Evolutionary conservation across 2,113 vertebrate species (phyloP).

Genomic region (Verasper variegatus): DNA sequence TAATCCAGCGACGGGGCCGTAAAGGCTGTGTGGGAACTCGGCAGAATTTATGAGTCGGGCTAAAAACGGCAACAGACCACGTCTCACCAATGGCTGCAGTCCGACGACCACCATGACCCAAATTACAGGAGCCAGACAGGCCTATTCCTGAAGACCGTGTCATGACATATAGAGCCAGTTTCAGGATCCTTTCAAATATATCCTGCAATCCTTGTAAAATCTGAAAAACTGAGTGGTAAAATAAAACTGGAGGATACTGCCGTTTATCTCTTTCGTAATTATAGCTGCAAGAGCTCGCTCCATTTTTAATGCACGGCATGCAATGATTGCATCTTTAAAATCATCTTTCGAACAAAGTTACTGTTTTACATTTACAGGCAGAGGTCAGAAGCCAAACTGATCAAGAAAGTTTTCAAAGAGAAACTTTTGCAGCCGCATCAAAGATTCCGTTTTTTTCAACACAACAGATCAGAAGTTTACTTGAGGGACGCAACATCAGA

Average conservation of each 20-base stretch:
- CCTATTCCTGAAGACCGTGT: conserved; percentile 13
- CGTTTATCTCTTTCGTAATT: conserved; percentile 5
- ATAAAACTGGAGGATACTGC: conserved; percentile 5
- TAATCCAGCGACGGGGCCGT: conserved; percentile 65
- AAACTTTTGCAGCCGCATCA: not conserved
- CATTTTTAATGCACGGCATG: conserved; percentile 3
- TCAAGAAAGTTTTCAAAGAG: not conserved
- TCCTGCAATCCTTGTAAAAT: conserved; percentile 22
- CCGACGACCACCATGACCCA: conserved; percentile 44
- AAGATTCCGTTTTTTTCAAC: not conserved
- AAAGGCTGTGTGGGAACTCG: conserved; percentile 67
- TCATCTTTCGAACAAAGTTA: not conserved
- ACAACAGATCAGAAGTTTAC: not conserved
- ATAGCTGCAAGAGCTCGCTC: not conserved
- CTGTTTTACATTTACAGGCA: not conserved
- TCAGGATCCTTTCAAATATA: conserved; percentile 14
- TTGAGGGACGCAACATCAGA: not conserved
- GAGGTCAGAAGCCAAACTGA: conserved; percentile 15
- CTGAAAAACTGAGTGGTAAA: conserved; percentile 10
- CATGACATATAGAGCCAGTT: conserved; percentile 9
- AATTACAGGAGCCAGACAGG: conserved; percentile 54
- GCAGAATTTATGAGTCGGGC: conserved; percentile 75
- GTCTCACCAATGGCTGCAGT: conserved; percentile 56
- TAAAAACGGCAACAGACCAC: conserved; percentile 74
- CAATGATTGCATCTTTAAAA: not conserved